Conservation (phyloP, 2,797 vertebrate genomes). For the Eospalax fontanierii region DNA sequence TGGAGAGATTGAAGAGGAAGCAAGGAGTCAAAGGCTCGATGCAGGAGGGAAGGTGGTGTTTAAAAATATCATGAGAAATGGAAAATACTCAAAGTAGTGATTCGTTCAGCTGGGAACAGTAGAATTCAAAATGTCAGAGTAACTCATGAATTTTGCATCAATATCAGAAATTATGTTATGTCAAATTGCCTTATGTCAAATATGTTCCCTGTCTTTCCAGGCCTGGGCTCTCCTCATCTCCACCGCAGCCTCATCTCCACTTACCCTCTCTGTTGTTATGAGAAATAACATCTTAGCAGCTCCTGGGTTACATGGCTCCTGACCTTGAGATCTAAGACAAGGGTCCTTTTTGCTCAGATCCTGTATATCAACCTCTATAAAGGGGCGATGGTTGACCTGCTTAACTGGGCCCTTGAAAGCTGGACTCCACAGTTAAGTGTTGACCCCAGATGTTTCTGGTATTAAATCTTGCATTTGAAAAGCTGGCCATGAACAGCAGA, state of each 20-base stretch:
- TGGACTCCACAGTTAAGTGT: not conserved
- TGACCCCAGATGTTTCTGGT: not conserved
- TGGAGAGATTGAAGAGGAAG: fast-evolving
- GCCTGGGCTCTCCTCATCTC: not conserved
- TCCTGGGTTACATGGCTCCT: not conserved
- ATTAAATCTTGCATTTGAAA: not conserved
- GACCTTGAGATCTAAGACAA: not conserved
- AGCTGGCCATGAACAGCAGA: not conserved
- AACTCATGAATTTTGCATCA: not conserved
- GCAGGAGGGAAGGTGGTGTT: not conserved
- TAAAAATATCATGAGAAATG: not conserved
- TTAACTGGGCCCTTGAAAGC: too few species aligned
- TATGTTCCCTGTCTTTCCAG: not conserved
- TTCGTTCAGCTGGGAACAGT: not conserved
- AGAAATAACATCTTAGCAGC: not conserved
- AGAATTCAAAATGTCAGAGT: not conserved
- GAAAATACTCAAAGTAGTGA: not conserved
- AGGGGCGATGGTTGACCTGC: fast-evolving
- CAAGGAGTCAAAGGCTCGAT: not conserved
- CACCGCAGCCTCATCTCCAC: fast-evolving
- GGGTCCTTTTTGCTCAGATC: not conserved
- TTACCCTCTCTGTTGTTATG: not conserved
- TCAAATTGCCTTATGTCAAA: not conserved
- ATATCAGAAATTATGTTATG: not conserved
- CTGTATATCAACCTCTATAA: not conserved